Evolutionary conservation across 2,888 invertebrate genomes (phyloP).

Genomic region (Hybos culiciformis): DNA sequence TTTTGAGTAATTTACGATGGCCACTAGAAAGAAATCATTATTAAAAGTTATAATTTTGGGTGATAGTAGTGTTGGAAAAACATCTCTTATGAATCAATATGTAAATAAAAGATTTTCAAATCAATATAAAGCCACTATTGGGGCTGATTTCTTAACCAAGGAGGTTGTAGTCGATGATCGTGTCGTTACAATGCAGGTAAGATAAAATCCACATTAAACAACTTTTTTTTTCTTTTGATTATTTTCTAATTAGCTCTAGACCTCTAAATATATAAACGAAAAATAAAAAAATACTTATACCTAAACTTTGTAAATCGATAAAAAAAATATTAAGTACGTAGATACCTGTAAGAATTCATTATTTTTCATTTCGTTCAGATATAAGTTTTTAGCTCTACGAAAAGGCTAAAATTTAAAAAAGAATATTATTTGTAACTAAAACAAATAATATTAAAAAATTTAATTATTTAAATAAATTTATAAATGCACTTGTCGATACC

Average conservation of each 20-base stretch:
- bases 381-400: no score
- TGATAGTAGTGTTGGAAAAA: slow-evolving; percentile 97
- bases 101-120: slow-evolving; percentile 99
- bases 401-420: no score
- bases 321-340: no score
- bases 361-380: no score
- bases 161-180: slow-evolving; percentile 98
- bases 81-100: slow-evolving; percentile 99
- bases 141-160: slow-evolving; percentile 98
- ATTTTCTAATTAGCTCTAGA: not conserved
- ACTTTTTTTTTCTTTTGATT: not conserved
- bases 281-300: not conserved
- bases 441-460: no score
- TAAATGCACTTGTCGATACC: no score
- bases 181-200: slow-evolving; percentile 91
- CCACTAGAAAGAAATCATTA: slow-evolving; percentile 88
- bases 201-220: slow-evolving; percentile 1
- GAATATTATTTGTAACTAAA: no score
- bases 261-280: not conserved
- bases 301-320: no score
- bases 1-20: slow-evolving; percentile 48
- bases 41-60: slow-evolving; percentile 96
- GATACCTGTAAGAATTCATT: no score
- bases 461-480: no score
- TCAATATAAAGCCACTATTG: slow-evolving; percentile 99